Base-by-base conservation (phyloP, 1,140 invertebrate species). In the Ephestia elutella region DNA sequence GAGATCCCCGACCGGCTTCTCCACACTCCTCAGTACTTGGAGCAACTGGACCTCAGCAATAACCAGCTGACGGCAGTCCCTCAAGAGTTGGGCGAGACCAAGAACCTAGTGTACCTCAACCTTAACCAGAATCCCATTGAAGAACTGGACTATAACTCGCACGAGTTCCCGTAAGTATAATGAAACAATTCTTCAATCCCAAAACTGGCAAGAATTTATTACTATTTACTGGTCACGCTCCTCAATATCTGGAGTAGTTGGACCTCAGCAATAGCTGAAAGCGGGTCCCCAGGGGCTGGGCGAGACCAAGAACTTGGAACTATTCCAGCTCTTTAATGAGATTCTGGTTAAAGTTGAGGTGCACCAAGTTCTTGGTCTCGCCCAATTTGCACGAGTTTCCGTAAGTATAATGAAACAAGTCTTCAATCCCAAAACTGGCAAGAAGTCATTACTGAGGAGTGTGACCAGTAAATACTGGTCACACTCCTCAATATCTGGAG, bases 91-190 rank as follows among this genome's bases (percentile, higher is more conserved):
- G 81, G 87, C 2, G 89, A 92, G 51, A 90, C 91, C 0, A 86
- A 87, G 38, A 88, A 88, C 21, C 76, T 96, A 32, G 77, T 92
- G 25, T 90, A 78, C 13, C 76, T 96, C 0, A 90, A 90, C 32
- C 69, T 96, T 5, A 92, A 94, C 67, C 91, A 92, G 48, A 95
- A 95, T 82, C 93, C 92, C 0, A 92, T 95, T 49, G 71, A 76
- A 10, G 76, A 77, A 18, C 54, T 90, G 4, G 82, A 86, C 15
- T 60, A 66, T 20, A 55, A 62, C 0, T 80, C 78, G 4, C 78
- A 84, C 5, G 73, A 86, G 15, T 64, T 78, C 57, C 82, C 80
- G 87, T 89, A 59, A 82, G 88, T 80, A 48, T 51, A 25, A 3
- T 25, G 2, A 25, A 7, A n/a, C n/a, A n/a, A n/a, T n/a, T n/a